These are phyloP conservation scores for Tetheella fluctuosa DNA, from an alignment of 2,888 invertebrate species.

Conservation along the genomic window DNA sequence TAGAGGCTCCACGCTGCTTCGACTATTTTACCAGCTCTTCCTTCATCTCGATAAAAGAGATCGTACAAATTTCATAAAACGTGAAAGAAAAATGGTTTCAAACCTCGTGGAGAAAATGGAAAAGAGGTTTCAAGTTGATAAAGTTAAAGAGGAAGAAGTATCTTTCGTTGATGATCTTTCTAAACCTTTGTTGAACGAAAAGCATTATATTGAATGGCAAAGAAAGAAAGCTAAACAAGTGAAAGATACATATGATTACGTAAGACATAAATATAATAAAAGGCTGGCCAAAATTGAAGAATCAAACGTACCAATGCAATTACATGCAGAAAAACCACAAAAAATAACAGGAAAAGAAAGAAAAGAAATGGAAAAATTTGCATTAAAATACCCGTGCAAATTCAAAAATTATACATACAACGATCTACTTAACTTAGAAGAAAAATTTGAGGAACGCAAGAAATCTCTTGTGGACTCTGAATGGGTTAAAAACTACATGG, in stretches of 20 bases:
- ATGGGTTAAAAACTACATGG: slow-evolving; percentile 77
- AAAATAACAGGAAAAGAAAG: slow-evolving; percentile 49
- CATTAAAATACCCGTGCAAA: slow-evolving; percentile 60
- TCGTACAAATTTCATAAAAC: slow-evolving; percentile 80
- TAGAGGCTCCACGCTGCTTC: slow-evolving; percentile 77
- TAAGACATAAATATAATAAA: slow-evolving; percentile 72
- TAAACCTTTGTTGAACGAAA: slow-evolving; percentile 71
- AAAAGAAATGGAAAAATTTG: slow-evolving; percentile 67
- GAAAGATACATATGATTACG: slow-evolving; percentile 69
- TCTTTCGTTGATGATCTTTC: slow-evolving; percentile 70
- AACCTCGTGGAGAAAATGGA: slow-evolving; percentile 66
- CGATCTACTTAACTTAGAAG: slow-evolving; percentile 62
- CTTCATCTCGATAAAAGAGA: slow-evolving; percentile 84
- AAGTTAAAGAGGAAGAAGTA: slow-evolving; percentile 57
- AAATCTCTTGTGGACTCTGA: slow-evolving; percentile 60
- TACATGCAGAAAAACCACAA: slow-evolving; percentile 30
- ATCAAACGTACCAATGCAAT: slow-evolving; percentile 44
- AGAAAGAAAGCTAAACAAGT: slow-evolving; percentile 75
- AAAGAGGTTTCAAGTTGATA: slow-evolving; percentile 65
- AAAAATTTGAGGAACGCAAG: slow-evolving; percentile 54
- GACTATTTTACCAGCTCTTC: slow-evolving; percentile 86
- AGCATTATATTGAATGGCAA: slow-evolving; percentile 84
- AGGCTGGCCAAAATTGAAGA: slow-evolving; percentile 62
- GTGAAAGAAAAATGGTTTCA: slow-evolving; percentile 73
- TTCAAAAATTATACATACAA: slow-evolving; percentile 71